A percentile compares a stretch with the other conserved stretches of the same genome.
Evolutionary conservation across 2,888 invertebrate genomes (phyloP).

Genomic region (Drosophila rellima): DNA sequence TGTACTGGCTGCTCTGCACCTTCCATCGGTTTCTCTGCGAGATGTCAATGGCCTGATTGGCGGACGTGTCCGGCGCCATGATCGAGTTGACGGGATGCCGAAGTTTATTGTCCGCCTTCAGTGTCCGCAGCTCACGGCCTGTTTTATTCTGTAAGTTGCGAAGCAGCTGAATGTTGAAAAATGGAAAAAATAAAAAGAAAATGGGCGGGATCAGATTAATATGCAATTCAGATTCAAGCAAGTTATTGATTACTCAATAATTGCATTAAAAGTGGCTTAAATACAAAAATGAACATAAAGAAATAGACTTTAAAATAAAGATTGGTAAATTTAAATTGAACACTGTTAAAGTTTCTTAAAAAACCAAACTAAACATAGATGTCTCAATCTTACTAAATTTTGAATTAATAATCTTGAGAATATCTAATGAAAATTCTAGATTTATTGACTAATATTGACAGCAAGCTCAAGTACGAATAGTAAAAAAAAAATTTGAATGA

Average conservation of each 20-base stretch:
- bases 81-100: constrained; percentile 30
- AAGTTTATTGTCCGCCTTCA: constrained; percentile 45
- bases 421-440: too few relatives aligned
- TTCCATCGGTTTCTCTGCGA: constrained; percentile 49
- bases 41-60: constrained; percentile 61
- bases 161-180: constrained; percentile 48
- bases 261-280: too few relatives aligned
- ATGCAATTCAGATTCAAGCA: background rate
- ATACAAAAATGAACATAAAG: too few relatives aligned
- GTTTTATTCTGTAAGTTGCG: constrained; percentile 52
- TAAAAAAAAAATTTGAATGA: too few relatives aligned
- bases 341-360: too few relatives aligned
- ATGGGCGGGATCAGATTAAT: background rate
- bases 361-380: too few relatives aligned
- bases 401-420: too few relatives aligned
- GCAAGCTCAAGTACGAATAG: too few relatives aligned
- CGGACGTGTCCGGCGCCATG: constrained; percentile 21
- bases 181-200: background rate
- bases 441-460: too few relatives aligned
- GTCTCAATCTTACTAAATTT: too few relatives aligned
- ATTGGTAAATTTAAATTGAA: too few relatives aligned
- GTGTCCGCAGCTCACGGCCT: constrained; percentile 36
- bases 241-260: background rate
- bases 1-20: constrained; percentile 60
- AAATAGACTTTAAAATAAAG: too few relatives aligned